Base-by-base conservation (phyloP, 2,113 vertebrate genomes). In the Tricholaema leucomelas region DNA sequence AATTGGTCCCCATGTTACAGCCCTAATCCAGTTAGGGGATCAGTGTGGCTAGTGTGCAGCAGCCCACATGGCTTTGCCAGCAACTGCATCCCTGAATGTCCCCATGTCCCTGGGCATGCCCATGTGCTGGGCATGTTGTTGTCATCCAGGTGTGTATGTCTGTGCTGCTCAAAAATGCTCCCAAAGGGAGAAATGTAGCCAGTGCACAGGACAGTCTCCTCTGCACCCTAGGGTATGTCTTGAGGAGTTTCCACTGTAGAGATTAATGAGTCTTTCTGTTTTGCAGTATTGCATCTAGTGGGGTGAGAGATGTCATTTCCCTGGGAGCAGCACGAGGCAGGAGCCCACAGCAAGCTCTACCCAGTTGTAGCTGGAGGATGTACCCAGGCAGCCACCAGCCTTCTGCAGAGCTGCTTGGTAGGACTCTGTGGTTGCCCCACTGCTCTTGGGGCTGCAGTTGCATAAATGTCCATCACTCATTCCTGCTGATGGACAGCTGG, bases 21-120 rank as follows among this genome's bases (percentile, higher is more conserved):
- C 2, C 79, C 16, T 89, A 91, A 95, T 90, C 94, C 1, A 1
- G 52, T 95, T 92, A 94, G 54, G 56, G 85, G 93, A 93, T 95
- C 87, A 90, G 79, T 0, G 2, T 2, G 11, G 75, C 59, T 61
- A 69, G 60, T 61, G 64, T 35, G 31, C 74, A 55, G 60, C 10
- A 11, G 65, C 65, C 42, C 73, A 80, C 18, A 9, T 87, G 82
- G n/a, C 79, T 87, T 63, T 71, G 67, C 35, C 3, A 2, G 54
- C 2, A 1, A 30, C 81, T 70, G 25, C 13, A 20, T 33, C 35
- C 61, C 0, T 2, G 31, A 52, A 11, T n/a, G 16, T 38, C 30
- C 12, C 25, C 1, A 1, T n/a, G 55, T 36, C 61, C 24, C 38
- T 2, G 1, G 25, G n/a, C n/a, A n/a, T 3, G 4, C 8, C 65